Evolutionary conservation across 2,797 vertebrate species (phyloP), one percentile per base, ranked within the genome.

Genomic region (Menidia menidia): DNA sequence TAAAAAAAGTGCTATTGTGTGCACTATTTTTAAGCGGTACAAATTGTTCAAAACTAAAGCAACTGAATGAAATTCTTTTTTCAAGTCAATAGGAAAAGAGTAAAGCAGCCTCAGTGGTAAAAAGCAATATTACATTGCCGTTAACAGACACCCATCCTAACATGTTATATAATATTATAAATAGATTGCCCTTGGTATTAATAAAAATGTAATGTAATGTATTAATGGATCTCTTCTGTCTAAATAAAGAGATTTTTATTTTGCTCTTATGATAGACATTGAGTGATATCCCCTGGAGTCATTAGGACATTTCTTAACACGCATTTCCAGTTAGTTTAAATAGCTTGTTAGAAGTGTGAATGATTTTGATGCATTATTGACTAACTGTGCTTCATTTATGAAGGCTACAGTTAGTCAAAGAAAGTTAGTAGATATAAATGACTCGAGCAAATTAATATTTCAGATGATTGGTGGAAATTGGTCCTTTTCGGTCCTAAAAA

Each of bases 391-490:
- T 19, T 15, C n/a, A 7, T 5, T 7, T 39, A 9, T 39, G 35
- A 10, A 39, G 7, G 10, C 10, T 10, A 7, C 11, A 56, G 43
- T 59, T 65, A 42, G 62, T 75, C 66, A 61, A 39, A 44, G 52
- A 50, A 35, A 59, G 83, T 78, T 78, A 43, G 30, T 33, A 15
- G 14, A 71, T 64, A 48, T 77, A 65, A 81, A 61, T 65, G 53
- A 75, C 39, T 42, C 43, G 52, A 72, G 77, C 59, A 77, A 80
- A 60, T 75, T 8, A 77, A 44, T 51, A 52, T 53, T 58, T 76
- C 8, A 74, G 68, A 75, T 86, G 65, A 73, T 70, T 68, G 45
- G 4, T 33, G 55, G 54, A 60, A 77, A 68, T 52, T 62, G 80
- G 55, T 75, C 16, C 56, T 10, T 73, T 57, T 80, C 53, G 72